Conservation (phyloP, 2,113 vertebrate genomes). For the Salvelinus alpinus region DNA sequence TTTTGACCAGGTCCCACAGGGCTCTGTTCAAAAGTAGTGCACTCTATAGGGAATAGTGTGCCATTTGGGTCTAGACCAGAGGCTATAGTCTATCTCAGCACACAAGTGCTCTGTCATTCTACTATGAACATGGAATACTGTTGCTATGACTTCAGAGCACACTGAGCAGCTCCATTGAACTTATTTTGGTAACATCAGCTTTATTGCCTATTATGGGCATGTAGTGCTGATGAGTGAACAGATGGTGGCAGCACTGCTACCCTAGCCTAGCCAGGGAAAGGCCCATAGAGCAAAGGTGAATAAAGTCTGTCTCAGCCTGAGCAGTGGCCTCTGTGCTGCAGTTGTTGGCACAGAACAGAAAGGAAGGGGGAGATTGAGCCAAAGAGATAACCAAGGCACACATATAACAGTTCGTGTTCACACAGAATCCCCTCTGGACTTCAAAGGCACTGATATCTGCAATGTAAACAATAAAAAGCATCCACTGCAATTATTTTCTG, state of each 20-base stretch:
- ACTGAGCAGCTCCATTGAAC: background rate
- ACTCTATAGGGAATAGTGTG: too few species aligned
- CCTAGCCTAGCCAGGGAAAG: background rate
- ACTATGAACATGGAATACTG: background rate
- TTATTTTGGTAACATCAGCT: slow-evolving; percentile 13
- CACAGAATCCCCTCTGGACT: too few species aligned
- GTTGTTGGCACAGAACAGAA: slow-evolving; percentile 4
- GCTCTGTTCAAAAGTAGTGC: too few species aligned
- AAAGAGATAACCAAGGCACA: background rate
- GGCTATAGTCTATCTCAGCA: background rate
- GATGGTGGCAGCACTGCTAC: slow-evolving; percentile 52
- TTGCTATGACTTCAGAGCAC: background rate
- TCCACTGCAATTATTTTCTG: too few species aligned
- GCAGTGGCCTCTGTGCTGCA: background rate
- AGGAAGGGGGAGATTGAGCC: background rate
- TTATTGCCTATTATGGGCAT: slow-evolving; percentile 53
- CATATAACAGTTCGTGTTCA: too few species aligned
- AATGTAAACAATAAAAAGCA: too few species aligned
- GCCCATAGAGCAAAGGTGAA: too few species aligned
- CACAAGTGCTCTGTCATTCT: background rate
- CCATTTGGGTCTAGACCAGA: background rate
- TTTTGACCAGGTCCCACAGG: too few species aligned
- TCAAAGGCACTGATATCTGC: too few species aligned
- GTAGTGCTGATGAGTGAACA: slow-evolving; percentile 44
- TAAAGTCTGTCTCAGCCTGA: too few species aligned